Evolutionary conservation across 2,797 vertebrate genomes (phyloP).

Genomic region (Helostoma temminkii): DNA sequence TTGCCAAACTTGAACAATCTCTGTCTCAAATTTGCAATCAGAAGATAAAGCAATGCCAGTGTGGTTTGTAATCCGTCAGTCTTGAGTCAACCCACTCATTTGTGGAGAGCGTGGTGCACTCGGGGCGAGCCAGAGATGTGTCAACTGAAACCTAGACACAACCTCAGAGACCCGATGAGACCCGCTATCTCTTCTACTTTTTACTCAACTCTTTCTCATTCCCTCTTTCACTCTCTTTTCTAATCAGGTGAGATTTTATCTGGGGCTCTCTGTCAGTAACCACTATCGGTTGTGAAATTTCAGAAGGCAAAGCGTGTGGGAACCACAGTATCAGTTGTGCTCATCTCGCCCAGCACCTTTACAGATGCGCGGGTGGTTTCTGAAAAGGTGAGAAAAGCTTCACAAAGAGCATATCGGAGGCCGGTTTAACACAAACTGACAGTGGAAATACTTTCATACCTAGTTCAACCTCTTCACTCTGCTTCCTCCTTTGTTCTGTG

Average conservation of each 20-base stretch:
- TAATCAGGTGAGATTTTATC: slow-evolving; percentile 85
- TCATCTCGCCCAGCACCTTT: slow-evolving; percentile 82
- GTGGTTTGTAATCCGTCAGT: slow-evolving; percentile 63
- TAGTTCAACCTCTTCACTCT: slow-evolving; percentile 49
- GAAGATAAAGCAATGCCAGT: slow-evolving; percentile 52
- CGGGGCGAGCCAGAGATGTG: slow-evolving; percentile 54
- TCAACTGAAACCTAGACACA: slow-evolving; percentile 74
- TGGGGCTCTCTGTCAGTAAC: slow-evolving; percentile 78
- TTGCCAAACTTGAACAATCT: slow-evolving; percentile 17
- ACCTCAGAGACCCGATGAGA: slow-evolving; percentile 74
- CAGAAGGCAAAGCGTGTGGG: slow-evolving; percentile 82
- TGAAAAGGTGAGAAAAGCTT: slow-evolving; percentile 80
- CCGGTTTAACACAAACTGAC: slow-evolving; percentile 79
- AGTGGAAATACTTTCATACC: slow-evolving; percentile 79
- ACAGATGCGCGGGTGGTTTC: slow-evolving; percentile 75
- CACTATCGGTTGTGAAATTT: slow-evolving; percentile 85
- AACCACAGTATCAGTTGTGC: slow-evolving; percentile 80
- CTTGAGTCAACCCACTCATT: slow-evolving; percentile 64
- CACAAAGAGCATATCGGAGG: slow-evolving; percentile 77
- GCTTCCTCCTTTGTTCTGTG: slow-evolving; percentile 48
- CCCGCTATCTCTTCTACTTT: slow-evolving; percentile 54
- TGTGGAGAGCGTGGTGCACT: slow-evolving; percentile 67
- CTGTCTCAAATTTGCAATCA: slow-evolving; percentile 55
- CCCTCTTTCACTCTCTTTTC: slow-evolving; percentile 55
- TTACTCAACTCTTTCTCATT: slow-evolving; percentile 58